Percentiles rank a stretch among this genome's conserved stretches.
phyloP scores from a whole-genome alignment of 1,140 invertebrate genomes.

The Halotydeus destructor region DNA sequence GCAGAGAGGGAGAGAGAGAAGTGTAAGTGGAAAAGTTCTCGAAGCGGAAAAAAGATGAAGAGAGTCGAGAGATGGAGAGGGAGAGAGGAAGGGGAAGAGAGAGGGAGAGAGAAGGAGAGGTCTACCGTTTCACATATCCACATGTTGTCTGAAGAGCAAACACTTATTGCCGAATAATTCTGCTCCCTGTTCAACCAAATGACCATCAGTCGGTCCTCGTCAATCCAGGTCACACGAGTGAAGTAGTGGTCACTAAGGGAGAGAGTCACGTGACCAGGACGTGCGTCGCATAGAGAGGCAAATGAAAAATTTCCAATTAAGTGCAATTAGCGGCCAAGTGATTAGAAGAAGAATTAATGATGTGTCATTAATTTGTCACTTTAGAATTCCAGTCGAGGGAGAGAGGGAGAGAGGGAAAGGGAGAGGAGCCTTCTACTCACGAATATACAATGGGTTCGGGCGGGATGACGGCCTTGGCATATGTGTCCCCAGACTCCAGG shows the following conservation, averaged over 20 bases:
- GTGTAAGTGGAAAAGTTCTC: no score
- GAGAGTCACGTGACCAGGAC: slow-evolving; percentile 9
- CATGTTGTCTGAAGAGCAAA: slow-evolving; percentile 21
- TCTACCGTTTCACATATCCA: slow-evolving; percentile 16
- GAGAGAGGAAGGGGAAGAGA: no score
- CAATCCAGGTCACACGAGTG: slow-evolving; percentile 23
- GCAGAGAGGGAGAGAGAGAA: neutral
- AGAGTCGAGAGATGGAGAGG: no score
- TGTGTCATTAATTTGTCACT: neutral
- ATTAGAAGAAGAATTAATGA: no score
- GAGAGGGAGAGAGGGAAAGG: neutral
- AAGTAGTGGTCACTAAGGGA: slow-evolving; percentile 25
- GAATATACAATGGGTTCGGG: neutral
- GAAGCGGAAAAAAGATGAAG: no score
- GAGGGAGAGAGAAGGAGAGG: slow-evolving; percentile 15
- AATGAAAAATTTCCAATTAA: no score
- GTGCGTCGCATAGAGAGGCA: no score
- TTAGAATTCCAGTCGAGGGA: no score
- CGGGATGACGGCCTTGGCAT: slow-evolving; percentile 4
- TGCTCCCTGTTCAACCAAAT: slow-evolving; percentile 24
- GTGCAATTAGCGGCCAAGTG: no score
- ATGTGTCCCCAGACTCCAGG: no score
- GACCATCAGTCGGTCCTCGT: slow-evolving; percentile 20
- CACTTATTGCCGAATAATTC: slow-evolving; percentile 24
- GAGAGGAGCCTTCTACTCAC: neutral